Evolutionary conservation across 2,797 vertebrate species (phyloP), one percentile per base, ranked within the genome.

Genomic region (Helicolenus hilgendorfi): DNA sequence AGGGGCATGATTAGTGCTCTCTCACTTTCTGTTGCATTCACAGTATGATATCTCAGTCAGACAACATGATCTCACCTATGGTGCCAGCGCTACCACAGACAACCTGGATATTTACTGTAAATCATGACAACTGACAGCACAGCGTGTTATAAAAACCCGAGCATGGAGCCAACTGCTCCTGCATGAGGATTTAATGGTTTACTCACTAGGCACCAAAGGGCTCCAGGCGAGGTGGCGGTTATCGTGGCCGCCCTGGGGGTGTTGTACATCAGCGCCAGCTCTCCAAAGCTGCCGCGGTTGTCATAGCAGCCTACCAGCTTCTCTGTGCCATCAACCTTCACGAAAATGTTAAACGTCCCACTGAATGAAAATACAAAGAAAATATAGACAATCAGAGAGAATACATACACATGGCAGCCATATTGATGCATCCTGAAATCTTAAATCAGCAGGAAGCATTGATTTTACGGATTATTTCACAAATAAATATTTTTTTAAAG

Each of bases 211-310:
- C 99, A 99, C 99, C 99, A 99, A 92, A 99, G 97, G 91, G 98
- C 98, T 95, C 99, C 99, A 92, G 97, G 96, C 91, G 98, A 98
- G 95, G 98, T 99, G 96, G 99, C 98, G 81, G 98, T 97, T 95
- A 99, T 99, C 73, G 99, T 99, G 95, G 99, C 99, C 72, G 99
- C 99, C 96, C 99, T 98, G 62, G 98, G 98, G 63, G 99, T 99
- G 89, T 99, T 99, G 96, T 99, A 99, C 99, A 99, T 99, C 97
- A 99, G 97, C 53, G 99, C 99, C 95, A 99, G 96, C 93, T 99
- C 99, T 87, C 99, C 99, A 88, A 99, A 99, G 95, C 99, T 99
- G 87, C 99, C 99, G 85, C 97, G 97, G 92, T 99, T 99, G 93
- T 99, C 98, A 55, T 99, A 99, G 85, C 97, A 98, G 84, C 99